Evolutionary conservation across 2,113 vertebrate genomes (phyloP), one percentile per base, ranked within the genome.

Genomic region (Pardalotus punctatus): DNA sequence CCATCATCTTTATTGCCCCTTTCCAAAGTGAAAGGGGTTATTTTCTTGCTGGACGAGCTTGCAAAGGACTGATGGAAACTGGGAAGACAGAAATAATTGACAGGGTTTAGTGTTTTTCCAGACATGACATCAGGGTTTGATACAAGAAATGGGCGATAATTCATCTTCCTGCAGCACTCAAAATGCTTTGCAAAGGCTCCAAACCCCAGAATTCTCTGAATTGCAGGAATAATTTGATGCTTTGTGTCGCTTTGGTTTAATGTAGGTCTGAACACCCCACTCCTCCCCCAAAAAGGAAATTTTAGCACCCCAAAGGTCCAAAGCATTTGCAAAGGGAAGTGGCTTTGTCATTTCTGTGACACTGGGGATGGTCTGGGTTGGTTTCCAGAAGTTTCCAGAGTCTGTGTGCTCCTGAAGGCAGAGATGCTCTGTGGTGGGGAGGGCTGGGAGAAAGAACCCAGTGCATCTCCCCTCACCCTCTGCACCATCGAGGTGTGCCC

Each of bases 1-100:
- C 93, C 67, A 15, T 94, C 92, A 78, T 82, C 72, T 94, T 90
- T 81, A 92, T 66, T 90, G 67, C 72, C 74, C 85, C 90, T 92
- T 86, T 76, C 28, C 74, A 74, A 81, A 93, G 74, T 27, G 58
- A 73, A 93, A 78, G 77, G 86, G 64, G 28, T 79, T 47, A 36
- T 88, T 81, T 76, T 77, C 47, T 70, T 54, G 72, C 79, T 90
- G 86, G 76, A 42, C 50, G 51, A 65, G 83, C 81, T 64, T 25
- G 65, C 42, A 48, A 8, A 45, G 81, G 27, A 2, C 76, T 90
- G 62, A 61, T 45, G 60, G 85, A 43, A 90, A 51, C 31, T 38
- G 76, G 61, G 36, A 84, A 51, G 65, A 15, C 0, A 2, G 43
- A 28, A 71, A 53, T 78, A 77, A 57, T 23, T 47, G 77, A 56